Percentiles rank a stretch among this genome's conserved stretches.
These are phyloP conservation scores for Hepsetus odoe DNA, from an alignment of 2,113 vertebrate genomes.

Conservation along the genomic window DNA sequence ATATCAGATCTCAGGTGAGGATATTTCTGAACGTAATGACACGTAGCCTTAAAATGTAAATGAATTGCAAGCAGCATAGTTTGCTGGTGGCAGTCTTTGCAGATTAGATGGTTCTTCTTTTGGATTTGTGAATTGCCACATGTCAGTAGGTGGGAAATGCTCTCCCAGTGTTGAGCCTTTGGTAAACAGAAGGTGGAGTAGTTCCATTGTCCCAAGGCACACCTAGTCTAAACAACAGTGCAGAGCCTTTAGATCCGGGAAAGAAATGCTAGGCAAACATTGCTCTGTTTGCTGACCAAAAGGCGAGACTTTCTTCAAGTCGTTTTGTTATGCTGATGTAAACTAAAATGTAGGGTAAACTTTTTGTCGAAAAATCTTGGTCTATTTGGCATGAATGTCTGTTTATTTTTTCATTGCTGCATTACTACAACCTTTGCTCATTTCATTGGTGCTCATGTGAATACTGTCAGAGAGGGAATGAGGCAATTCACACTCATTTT, in stretches of 20 bases:
- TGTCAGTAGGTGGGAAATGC: constrained; percentile 1
- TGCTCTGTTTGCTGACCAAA: constrained; percentile 36
- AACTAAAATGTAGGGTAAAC: not conserved
- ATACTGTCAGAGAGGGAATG: not conserved
- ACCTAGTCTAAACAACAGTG: constrained; percentile 67
- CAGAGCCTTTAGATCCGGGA: constrained; percentile 31
- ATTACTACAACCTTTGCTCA: not conserved
- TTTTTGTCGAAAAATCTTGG: not conserved
- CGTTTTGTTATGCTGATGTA: not conserved
- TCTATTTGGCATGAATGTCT: not conserved
- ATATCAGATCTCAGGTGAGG: not conserved
- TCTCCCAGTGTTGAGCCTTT: not conserved
- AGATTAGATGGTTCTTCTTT: not conserved
- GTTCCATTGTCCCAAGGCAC: constrained; percentile 54
- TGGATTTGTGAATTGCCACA: not conserved
- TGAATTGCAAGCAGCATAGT: not conserved
- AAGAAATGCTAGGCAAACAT: constrained; percentile 62
- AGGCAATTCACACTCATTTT: not conserved
- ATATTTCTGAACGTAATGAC: constrained; percentile 1
- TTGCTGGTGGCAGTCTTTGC: not conserved
- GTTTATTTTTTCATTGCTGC: not conserved
- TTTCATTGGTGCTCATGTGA: not conserved
- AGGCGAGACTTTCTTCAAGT: not conserved
- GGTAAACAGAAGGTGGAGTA: constrained; percentile 27
- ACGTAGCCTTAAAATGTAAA: not conserved